Evolutionary conservation across 2,113 vertebrate genomes (phyloP).

Genomic region (Apodemus sylvaticus): DNA sequence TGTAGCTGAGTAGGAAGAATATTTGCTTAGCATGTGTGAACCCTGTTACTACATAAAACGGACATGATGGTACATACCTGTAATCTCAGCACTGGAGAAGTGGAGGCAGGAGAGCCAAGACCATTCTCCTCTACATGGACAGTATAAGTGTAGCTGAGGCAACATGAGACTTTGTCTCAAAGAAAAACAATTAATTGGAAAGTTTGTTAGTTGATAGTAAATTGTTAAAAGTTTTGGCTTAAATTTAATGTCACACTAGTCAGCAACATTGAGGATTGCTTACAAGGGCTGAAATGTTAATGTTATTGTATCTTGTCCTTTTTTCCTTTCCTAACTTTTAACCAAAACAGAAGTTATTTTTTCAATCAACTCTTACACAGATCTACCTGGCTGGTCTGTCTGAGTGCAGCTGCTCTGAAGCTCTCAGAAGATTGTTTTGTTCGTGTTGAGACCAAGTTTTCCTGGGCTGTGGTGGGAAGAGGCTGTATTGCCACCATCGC

Average conservation of each 20-base stretch:
- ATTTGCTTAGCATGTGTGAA: background rate
- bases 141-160: background rate
- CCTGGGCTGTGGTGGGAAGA: slow-evolving; percentile 43
- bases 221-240: background rate
- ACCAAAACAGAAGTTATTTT: slow-evolving; percentile 57
- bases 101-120: background rate
- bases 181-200: background rate
- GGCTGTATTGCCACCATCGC: slow-evolving; percentile 34
- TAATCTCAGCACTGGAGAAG: background rate
- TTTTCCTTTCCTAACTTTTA: slow-evolving; percentile 1
- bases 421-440: slow-evolving; percentile 65
- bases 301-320: background rate
- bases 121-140: background rate
- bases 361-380: slow-evolving; percentile 41
- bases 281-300: slow-evolving; percentile 15
- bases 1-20: background rate
- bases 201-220: background rate
- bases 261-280: background rate
- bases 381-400: slow-evolving; percentile 59
- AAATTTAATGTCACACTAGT: background rate
- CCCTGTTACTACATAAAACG: background rate
- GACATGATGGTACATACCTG: background rate
- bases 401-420: slow-evolving; percentile 66
- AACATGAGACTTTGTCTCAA: background rate
- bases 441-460: slow-evolving; percentile 57